These are phyloP conservation scores for Mallateleia sp. DNA, from an alignment of 2,888 invertebrate genomes.

Conservation along the genomic window DNA sequence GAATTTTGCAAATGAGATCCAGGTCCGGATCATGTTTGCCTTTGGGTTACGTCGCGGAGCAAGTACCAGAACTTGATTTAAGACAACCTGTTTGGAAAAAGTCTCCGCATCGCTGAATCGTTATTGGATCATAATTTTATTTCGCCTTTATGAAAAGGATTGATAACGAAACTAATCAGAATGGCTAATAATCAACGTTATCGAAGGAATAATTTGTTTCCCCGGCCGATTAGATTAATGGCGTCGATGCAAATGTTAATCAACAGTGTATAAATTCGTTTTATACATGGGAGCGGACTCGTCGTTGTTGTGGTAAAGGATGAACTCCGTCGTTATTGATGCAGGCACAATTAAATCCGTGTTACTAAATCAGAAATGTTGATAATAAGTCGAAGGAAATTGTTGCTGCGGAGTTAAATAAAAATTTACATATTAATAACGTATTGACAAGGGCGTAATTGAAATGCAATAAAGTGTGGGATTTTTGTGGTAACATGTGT, in stretches of 20 bases:
- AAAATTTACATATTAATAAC: too few relatives aligned
- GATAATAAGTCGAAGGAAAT: too few relatives aligned
- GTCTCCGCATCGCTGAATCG: conserved; percentile 2
- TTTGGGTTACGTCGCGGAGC: conserved; percentile 37
- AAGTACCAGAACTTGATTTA: conserved; percentile 53
- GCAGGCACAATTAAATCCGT: conserved; percentile 1
- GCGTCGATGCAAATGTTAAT: conserved; percentile 38
- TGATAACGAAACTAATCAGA: background rate
- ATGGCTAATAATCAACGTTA: conserved; percentile 34
- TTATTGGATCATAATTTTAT: conserved; percentile 42
- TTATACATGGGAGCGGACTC: conserved; percentile 19
- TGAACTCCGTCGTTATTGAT: conserved; percentile 11
- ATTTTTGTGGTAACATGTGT: too few relatives aligned
- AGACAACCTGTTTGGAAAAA: conserved; percentile 49
- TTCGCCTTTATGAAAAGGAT: conserved; percentile 18
- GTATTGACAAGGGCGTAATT: too few relatives aligned
- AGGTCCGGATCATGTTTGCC: conserved; percentile 31
- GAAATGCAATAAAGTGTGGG: too few relatives aligned
- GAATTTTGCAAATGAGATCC: conserved; percentile 53
- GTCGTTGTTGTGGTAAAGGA: conserved; percentile 34
- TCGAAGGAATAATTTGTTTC: conserved; percentile 55
- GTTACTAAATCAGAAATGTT: too few relatives aligned
- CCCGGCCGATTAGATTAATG: conserved; percentile 47
- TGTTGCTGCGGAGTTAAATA: too few relatives aligned
- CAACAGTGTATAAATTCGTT: conserved; percentile 27